Base-by-base conservation (phyloP, 2,797 vertebrate genomes). In the Eutrigla gurnardus region DNA sequence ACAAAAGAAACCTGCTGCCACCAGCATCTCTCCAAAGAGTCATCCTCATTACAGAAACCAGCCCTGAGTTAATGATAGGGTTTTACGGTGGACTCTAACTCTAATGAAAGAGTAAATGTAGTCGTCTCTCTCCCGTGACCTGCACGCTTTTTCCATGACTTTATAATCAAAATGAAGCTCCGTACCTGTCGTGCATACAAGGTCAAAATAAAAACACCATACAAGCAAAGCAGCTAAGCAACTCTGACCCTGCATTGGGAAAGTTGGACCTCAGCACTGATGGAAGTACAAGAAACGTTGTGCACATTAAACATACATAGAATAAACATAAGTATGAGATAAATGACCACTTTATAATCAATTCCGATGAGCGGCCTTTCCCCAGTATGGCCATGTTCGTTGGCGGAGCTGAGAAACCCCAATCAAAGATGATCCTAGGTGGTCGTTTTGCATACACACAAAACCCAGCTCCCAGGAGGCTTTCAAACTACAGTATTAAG, bases 361-460 rank as follows among this genome's bases (percentile, higher is more conserved):
- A 5, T 33, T 64, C 6, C 3, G 71, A 47, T 46, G 13, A 59
- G 36, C 3, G 69, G 59, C n/a, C 57, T 39, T 55, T 67, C 36
- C 11, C 45, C 52, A 57, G 47, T 59, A 55, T 49, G 50, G 25
- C 25, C 32, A 45, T 35, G 13, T 73, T 70, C 65, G 37, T 59
- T 37, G 37, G 45, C 57, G 0, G 4, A 73, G 62, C 64, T 70
- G 46, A 81, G 75, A 85, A 79, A 82, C n/a, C 36, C 37, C 11
- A 75, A 73, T 67, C 69, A 81, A 81, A 79, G 47, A 76, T 80
- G 58, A 87, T 72, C 63, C 64, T 77, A 55, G 78, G 82, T 88
- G 86, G 86, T 79, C 70, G 49, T 79, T 91, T 86, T 86, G 81
- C 78, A 89, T 81, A 89, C 40, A 37, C 76, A 90, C 78, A 90